Evolutionary conservation across 2,113 vertebrate genomes (phyloP), one percentile per base, ranked within the genome.

Genomic region (Sturnira hondurensis): DNA sequence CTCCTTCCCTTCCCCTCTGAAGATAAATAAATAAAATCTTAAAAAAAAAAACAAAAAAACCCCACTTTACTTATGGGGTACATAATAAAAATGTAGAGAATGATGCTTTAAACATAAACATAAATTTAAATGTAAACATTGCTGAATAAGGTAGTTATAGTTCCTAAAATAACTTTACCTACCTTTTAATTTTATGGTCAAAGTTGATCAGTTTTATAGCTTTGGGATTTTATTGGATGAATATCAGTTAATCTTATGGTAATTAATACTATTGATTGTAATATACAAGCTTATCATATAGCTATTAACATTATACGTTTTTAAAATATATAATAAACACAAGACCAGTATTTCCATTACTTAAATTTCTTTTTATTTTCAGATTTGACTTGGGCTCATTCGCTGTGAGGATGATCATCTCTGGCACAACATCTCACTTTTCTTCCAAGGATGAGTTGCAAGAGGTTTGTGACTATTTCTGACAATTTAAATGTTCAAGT

Each of bases 381-480:
- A 97, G 87, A 58, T 98, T 97, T 94, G 68, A 96, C n/a, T 78
- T 97, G 96, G 91, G 52, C 36, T 98, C 97, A 63, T 97, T 84
- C 71, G 71, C 82, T 58, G 10, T 95, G 73, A 96, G 96, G 95
- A 45, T 0, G 43, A 88, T 96, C 73, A 36, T 97, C 22, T 54
- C 41, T 82, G 70, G 63, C 4, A 95, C 65, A 45, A 85, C 90
- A 73, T 85, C 95, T 95, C 89, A 90, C n/a, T 97, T 98, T 96
- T 97, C 96, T 43, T 98, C 92, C 43, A 73, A 71, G 8, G 33
- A 76, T 65, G 58, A 98, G 33, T 74, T 98, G 65, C 68, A 97
- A 95, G 89, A 97, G 84, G 43, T 97, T 83, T 91, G 89, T 97
- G 78, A 96, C 28, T 89, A 7, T 78, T 78, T 8, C 36, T 88